phyloP scores from a whole-genome alignment of 2,113 vertebrate species.

The Felis chaus region DNA sequence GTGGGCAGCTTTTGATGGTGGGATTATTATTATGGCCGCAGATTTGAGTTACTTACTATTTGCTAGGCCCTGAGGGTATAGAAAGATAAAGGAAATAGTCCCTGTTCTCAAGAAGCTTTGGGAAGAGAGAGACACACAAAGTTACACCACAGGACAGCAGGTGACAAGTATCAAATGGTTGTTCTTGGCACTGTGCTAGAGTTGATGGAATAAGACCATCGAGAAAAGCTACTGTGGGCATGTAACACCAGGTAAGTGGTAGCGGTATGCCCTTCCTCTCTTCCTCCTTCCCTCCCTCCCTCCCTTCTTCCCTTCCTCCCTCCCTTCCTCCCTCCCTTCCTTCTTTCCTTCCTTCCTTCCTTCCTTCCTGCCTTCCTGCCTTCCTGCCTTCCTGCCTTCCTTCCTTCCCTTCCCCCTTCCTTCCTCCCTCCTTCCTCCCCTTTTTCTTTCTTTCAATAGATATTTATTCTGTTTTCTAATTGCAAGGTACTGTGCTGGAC shows the following conservation, averaged over 20 bases:
- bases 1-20: neutral
- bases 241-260: neutral
- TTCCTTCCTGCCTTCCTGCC: too few species aligned
- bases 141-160: neutral
- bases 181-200: neutral
- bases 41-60: neutral
- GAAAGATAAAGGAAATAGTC: neutral
- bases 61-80: neutral
- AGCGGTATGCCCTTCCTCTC: neutral
- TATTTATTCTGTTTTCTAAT: neutral
- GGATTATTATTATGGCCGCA: neutral
- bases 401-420: neutral
- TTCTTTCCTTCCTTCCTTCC: neutral
- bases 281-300: neutral
- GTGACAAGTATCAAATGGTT: neutral
- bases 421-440: too few species aligned
- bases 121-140: neutral
- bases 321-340: rapidly evolving
- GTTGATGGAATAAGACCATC: neutral
- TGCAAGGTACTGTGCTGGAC: neutral
- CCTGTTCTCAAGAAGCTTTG: neutral
- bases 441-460: neutral
- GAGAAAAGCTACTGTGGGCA: neutral
- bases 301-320: neutral
- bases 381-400: neutral